Conservation (phyloP, 2,888 invertebrate species). For the Drosophila percnosoma region DNA sequence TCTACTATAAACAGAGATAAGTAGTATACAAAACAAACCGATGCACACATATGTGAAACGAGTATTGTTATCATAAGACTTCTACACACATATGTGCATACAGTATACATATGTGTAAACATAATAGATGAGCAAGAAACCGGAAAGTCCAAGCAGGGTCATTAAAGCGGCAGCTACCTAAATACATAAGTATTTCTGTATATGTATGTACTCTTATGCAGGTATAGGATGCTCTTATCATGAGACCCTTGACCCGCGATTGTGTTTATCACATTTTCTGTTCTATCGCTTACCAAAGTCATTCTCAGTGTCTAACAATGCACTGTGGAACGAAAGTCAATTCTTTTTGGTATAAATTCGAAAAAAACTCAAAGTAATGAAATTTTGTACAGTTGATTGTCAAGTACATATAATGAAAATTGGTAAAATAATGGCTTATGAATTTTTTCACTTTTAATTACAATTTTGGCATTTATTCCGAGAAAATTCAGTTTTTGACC, state of each 20-base stretch:
- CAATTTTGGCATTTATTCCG: neutral
- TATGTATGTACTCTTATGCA: constrained; percentile 10
- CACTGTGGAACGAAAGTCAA: neutral
- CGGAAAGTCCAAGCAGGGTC: constrained; percentile 29
- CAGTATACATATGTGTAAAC: neutral
- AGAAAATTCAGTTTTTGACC: neutral
- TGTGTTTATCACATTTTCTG: constrained; percentile 46
- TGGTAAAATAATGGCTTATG: neutral
- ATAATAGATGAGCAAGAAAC: constrained; percentile 12
- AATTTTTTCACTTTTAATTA: neutral
- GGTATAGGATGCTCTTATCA: constrained; percentile 29
- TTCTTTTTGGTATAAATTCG: neutral
- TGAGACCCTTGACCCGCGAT: constrained; percentile 36
- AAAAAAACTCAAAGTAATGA: neutral
- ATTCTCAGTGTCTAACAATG: constrained; percentile 6
- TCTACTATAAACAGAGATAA: constrained; percentile 52
- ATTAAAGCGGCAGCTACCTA: constrained; percentile 12
- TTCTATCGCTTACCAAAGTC: constrained; percentile 27
- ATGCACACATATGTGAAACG: constrained; percentile 17
- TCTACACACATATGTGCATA: constrained; percentile 3
- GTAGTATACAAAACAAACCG: constrained; percentile 21
- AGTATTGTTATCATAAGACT: constrained; percentile 41
- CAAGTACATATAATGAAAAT: neutral
- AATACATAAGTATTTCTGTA: constrained; percentile 1
- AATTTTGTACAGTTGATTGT: neutral